Evolutionary conservation across 2,113 vertebrate genomes (phyloP), one percentile per base, ranked within the genome.

Genomic region (Rallus limicola): DNA sequence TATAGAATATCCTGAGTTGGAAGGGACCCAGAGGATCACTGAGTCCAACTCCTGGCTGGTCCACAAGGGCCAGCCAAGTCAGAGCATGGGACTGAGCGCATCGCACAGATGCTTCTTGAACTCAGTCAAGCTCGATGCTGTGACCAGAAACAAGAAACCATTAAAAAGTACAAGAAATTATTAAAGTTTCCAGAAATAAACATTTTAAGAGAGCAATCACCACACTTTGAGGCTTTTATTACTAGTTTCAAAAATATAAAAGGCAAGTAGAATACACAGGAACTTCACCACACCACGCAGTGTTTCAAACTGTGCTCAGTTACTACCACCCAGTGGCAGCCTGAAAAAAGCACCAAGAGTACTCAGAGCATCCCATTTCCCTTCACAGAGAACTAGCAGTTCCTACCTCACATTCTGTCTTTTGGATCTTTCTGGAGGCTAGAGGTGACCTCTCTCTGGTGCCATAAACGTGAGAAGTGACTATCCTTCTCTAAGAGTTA

Each of bases 271-370:
- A 82, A 71, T 5, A 21, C 1, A 38, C 4, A 68, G 21, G 21
- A 90, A 56, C n/a, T 63, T 82, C 55, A 40, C 8, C 14, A 48
- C 1, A 1, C 53, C 21, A 24, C 21, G 25, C 25, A 50, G 21
- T 1, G 4, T 18, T 34, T 33, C 4, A 8, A 94, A 92, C 44
- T 64, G 20, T 11, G 69, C 29, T 93, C 78, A 34, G 69, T 38
- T 88, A 85, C 58, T 38, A 82, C 95, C 95, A 94, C 92, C 90
- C 93, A 97, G 94, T 82, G 97, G 96, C 59, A 84, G 58, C 6
- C 40, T 33, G 23, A 56, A 65, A 65, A 92, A 88, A 60, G 11
- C 50, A 69, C 33, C 34, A 33, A 46, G 23, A 52, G 24, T 25
- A 75, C 31, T 21, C 28, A 38, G 5, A 72, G 18, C 46, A 74